Conservation (phyloP, 2,888 invertebrate genomes). For the Ceriagrion tenellum region DNA sequence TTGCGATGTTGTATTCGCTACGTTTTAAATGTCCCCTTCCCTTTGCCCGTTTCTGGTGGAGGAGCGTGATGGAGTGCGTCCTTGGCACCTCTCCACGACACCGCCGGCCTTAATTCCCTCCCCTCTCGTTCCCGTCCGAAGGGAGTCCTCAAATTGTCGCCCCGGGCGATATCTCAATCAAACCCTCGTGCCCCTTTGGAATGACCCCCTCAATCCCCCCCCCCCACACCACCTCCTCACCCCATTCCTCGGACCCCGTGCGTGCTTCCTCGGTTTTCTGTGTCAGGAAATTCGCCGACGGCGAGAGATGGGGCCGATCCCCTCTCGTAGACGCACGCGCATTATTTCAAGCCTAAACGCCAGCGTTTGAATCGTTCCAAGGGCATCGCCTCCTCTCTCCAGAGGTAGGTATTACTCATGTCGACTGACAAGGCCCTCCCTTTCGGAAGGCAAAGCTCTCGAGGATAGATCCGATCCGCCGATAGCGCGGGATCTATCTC, state of each 20-base stretch:
- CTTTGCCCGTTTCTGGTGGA: not conserved
- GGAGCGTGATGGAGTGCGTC: not conserved
- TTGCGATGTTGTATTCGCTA: not conserved
- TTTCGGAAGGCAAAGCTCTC: not conserved
- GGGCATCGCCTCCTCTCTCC: not conserved
- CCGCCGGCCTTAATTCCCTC: not conserved
- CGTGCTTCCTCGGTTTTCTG: constrained; percentile 15
- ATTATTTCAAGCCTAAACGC: not conserved
- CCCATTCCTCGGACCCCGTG: not conserved
- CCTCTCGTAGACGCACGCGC: not conserved
- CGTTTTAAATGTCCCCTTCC: not conserved
- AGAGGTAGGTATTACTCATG: not conserved
- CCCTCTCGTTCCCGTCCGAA: not conserved
- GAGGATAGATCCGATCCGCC: not conserved
- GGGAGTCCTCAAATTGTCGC: constrained; percentile 1
- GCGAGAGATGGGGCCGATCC: constrained; percentile 1
- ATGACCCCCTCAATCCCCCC: no score
- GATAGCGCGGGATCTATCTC: not conserved
- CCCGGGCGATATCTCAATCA: constrained; percentile 9
- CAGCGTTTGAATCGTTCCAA: not conserved
- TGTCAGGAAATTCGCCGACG: constrained; percentile 30
- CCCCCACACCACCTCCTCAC: no score
- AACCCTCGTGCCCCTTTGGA: not conserved
- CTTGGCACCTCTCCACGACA: constrained; percentile 32
- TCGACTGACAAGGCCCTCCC: constrained; percentile 5